Evolutionary conservation across 1,140 invertebrate species (phyloP).

Genomic region (Tetramorium parvispinum): DNA sequence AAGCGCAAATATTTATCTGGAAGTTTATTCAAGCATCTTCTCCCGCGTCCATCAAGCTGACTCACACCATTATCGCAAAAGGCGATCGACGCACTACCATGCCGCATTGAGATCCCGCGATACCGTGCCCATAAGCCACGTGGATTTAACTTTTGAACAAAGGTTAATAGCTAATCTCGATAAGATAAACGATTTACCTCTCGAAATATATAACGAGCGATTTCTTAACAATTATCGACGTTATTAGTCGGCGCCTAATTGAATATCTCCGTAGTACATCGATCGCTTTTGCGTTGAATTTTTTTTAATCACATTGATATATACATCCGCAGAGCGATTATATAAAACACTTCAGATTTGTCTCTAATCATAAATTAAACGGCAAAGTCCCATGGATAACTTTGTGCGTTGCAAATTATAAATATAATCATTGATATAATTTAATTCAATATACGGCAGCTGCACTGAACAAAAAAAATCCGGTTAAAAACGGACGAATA

Average conservation of each 20-base stretch:
- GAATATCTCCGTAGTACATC: neutral
- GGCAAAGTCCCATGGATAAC: neutral
- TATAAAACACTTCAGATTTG: neutral
- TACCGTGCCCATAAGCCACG: constrained; percentile 30
- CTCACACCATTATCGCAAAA: constrained; percentile 29
- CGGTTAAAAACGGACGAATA: too few relatives aligned
- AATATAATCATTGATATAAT: neutral
- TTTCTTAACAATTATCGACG: constrained; percentile 30
- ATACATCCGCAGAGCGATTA: neutral
- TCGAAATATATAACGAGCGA: constrained; percentile 38
- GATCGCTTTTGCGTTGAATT: neutral
- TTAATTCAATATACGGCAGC: neutral
- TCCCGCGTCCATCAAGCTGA: constrained; percentile 35
- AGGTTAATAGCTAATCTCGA: constrained; percentile 51
- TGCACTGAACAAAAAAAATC: too few relatives aligned
- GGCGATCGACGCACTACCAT: constrained; percentile 26
- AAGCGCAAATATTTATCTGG: constrained; percentile 48
- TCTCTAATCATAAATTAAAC: neutral
- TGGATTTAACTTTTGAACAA: constrained; percentile 16
- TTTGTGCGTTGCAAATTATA: neutral
- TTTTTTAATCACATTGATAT: constrained; percentile 9
- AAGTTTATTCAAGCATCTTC: constrained; percentile 48
- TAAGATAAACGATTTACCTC: constrained; percentile 38
- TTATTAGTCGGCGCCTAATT: constrained; percentile 28
- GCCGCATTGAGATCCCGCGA: constrained; percentile 30